A percentile compares a stretch with the other conserved stretches of the same genome.
Conservation (phyloP, 2,113 vertebrate genomes). For the Nerophis ophidion region DNA sequence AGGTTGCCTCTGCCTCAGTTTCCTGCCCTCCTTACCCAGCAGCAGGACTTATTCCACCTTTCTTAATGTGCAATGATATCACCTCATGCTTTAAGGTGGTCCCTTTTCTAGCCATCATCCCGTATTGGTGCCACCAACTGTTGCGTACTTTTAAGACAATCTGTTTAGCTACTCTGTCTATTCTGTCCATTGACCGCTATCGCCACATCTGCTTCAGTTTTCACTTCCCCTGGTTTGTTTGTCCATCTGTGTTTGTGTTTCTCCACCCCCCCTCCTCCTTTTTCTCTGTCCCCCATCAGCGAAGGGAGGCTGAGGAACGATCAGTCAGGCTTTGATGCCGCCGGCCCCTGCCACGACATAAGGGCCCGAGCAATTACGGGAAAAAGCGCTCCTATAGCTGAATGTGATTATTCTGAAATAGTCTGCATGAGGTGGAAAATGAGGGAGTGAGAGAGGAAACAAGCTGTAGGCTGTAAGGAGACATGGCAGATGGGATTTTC, state of each 20-base stretch:
- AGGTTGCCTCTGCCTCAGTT: slow-evolving; percentile 68
- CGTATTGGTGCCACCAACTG: slow-evolving; percentile 25
- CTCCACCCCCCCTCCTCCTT: slow-evolving; percentile 27
- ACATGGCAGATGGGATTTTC: not conserved
- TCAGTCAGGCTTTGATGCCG: slow-evolving; percentile 66
- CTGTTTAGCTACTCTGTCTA: slow-evolving; percentile 34
- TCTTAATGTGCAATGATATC: slow-evolving; percentile 70
- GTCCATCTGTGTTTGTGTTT: slow-evolving; percentile 66
- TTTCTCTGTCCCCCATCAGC: slow-evolving; percentile 27
- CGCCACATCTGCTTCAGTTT: slow-evolving; percentile 70
- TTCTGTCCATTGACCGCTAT: slow-evolving; percentile 47
- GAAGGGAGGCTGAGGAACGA: slow-evolving; percentile 60
- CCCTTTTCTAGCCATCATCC: slow-evolving; percentile 30
- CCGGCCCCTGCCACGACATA: slow-evolving; percentile 61
- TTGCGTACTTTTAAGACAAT: slow-evolving; percentile 65
- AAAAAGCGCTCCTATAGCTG: slow-evolving; percentile 45
- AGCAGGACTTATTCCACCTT: slow-evolving; percentile 54
- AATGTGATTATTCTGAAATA: slow-evolving; percentile 56
- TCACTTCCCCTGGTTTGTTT: slow-evolving; percentile 62
- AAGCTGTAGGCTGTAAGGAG: not conserved
- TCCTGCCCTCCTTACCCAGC: slow-evolving; percentile 60
- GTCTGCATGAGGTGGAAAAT: slow-evolving; percentile 36
- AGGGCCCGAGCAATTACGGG: slow-evolving; percentile 61
- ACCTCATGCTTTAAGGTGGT: slow-evolving; percentile 50
- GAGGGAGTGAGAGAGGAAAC: slow-evolving; percentile 5